phyloP scores from a whole-genome alignment of 2,888 invertebrate genomes.

The Unio delphinus region DNA sequence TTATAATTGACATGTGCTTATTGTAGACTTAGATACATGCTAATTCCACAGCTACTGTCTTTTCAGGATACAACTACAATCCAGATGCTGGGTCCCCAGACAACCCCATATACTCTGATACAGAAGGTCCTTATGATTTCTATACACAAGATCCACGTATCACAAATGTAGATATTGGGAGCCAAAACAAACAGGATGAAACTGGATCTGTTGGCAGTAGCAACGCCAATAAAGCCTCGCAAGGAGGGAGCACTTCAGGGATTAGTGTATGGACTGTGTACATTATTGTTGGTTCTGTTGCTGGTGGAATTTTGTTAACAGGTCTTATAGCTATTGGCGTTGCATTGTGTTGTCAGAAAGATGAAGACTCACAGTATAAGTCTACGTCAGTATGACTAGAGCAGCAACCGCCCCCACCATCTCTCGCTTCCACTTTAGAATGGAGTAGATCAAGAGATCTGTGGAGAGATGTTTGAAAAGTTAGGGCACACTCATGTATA shows the following conservation, averaged over 20 bases:
- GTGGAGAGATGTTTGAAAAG: no score
- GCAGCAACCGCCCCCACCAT: background rate
- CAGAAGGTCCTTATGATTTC: background rate
- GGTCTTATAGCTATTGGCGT: slow-evolving; percentile 61
- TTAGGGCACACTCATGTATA: no score
- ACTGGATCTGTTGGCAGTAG: background rate
- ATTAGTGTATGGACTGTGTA: slow-evolving; percentile 61
- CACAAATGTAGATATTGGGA: slow-evolving; percentile 4
- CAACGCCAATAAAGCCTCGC: background rate
- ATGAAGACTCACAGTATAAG: slow-evolving; percentile 56
- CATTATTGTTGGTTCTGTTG: slow-evolving; percentile 61
- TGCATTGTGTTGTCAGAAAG: slow-evolving; percentile 56
- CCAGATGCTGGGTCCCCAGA: background rate
- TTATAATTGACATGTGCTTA: no score
- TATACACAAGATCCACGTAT: background rate
- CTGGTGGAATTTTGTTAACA: slow-evolving; percentile 56
- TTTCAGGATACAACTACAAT: slow-evolving; percentile 1
- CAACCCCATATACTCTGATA: background rate
- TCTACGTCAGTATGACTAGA: slow-evolving; percentile 57
- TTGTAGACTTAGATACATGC: no score
- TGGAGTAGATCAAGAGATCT: no score
- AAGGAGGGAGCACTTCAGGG: slow-evolving; percentile 7
- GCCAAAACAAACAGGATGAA: slow-evolving; percentile 11
- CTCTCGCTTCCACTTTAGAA: no score
- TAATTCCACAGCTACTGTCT: no score